Conservation (phyloP, 1,140 invertebrate genomes). For the Contarinia nasturtii region DNA sequence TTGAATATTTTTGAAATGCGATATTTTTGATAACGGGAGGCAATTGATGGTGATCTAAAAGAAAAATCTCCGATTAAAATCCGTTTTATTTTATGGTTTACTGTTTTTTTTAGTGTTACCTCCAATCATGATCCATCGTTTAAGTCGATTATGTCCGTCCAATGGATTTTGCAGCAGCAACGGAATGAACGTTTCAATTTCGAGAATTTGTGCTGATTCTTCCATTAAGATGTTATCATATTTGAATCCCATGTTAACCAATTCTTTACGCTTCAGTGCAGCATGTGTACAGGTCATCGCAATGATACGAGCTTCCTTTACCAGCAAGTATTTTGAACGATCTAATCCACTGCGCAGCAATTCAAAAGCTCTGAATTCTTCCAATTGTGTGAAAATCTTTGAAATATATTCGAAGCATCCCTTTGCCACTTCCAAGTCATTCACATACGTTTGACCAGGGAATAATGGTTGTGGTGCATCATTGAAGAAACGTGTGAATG, state of each 20-base stretch:
- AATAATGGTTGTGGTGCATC: conserved; percentile 89
- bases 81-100: no score
- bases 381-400: conserved; percentile 89
- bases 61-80: no score
- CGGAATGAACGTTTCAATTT: conserved; percentile 99
- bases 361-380: conserved; percentile 98
- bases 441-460: conserved; percentile 53
- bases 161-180: conserved; percentile 92
- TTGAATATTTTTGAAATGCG: conserved; percentile 99
- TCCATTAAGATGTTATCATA: conserved; percentile 99
- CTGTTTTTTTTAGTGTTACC: no score
- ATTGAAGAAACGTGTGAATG: conserved; percentile 79
- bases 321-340: conserved; percentile 85
- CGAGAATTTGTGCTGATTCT: conserved; percentile 95
- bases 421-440: conserved; percentile 79
- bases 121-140: conserved; percentile 99
- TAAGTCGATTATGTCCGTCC: conserved; percentile 86
- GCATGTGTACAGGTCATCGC: conserved; percentile 99
- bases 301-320: conserved; percentile 99
- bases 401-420: conserved; percentile 91
- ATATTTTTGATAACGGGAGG: conserved; percentile 99
- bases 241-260: conserved; percentile 89
- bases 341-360: conserved; percentile 85
- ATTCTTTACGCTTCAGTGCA: conserved; percentile 85
- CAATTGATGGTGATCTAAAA: conserved; percentile 98